A percentile compares a stretch with the other conserved stretches of the same genome.
Conservation (phyloP, 1,140 invertebrate species). For the Aphaenogaster floridana region DNA sequence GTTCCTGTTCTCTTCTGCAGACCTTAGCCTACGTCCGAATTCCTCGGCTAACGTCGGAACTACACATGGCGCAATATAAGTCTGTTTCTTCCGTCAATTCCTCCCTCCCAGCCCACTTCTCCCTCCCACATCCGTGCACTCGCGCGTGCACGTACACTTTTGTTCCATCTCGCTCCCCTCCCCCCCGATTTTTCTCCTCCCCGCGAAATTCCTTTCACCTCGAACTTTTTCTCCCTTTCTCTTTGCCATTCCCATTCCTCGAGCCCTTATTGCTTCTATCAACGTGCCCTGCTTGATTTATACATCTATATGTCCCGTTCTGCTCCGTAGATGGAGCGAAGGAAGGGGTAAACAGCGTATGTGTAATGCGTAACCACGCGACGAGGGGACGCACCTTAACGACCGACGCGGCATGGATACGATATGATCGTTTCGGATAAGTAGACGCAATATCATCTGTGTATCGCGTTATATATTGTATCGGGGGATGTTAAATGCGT, state of each 20-base stretch:
- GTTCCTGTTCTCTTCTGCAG: conserved; percentile 14
- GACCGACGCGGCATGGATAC: conserved; percentile 46
- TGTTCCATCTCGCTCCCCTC: conserved; percentile 33
- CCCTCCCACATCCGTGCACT: not conserved
- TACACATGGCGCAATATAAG: conserved; percentile 74
- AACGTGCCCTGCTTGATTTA: conserved; percentile 78
- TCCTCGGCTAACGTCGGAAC: conserved; percentile 70
- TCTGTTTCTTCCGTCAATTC: conserved; percentile 44
- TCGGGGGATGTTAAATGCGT: conserved; percentile 33
- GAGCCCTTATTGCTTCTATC: conserved; percentile 80
- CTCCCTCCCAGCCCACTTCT: not conserved
- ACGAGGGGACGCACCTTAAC: conserved; percentile 47
- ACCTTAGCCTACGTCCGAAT: conserved; percentile 75
- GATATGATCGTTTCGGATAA: conserved; percentile 68
- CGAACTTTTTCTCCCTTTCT: conserved; percentile 25
- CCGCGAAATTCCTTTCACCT: conserved; percentile 43
- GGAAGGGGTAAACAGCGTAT: not conserved
- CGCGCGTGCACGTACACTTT: conserved; percentile 34
- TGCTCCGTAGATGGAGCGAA: conserved; percentile 29
- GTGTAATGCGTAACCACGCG: conserved; percentile 26
- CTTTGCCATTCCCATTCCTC: conserved; percentile 61
- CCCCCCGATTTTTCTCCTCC: conserved; percentile 8
- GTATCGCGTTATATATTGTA: conserved; percentile 47
- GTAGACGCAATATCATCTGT: conserved; percentile 44
- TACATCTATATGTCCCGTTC: conserved; percentile 73